phyloP scores from a whole-genome alignment of 2,888 invertebrate genomes.

The Pandemis corylana region DNA sequence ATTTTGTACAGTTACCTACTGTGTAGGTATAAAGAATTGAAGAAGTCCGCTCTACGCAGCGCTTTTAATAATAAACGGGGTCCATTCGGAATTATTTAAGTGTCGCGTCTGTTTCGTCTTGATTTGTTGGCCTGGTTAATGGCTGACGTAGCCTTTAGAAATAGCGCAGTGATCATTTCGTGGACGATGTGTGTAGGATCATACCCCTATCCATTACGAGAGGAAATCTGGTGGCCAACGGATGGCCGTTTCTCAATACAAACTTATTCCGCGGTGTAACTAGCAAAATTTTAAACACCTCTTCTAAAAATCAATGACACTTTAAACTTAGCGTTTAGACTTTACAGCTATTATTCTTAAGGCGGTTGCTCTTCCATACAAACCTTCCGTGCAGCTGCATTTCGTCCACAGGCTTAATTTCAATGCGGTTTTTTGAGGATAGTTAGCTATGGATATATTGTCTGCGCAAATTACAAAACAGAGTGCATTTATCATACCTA shows the following conservation, averaged over 20 bases:
- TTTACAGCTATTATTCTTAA: neutral
- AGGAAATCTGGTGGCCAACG: too few species aligned
- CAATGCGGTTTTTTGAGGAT: too few species aligned
- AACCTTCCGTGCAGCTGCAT: too few species aligned
- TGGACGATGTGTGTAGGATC: too few species aligned
- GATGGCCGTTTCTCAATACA: too few species aligned
- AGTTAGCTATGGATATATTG: too few species aligned
- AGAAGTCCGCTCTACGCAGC: conserved; percentile 19
- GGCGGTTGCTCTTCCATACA: too few species aligned
- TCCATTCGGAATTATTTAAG: conserved; percentile 16
- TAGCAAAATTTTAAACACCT: neutral
- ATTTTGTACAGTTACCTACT: neutral
- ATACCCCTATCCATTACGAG: too few species aligned
- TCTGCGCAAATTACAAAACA: too few species aligned
- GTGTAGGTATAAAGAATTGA: conserved; percentile 24
- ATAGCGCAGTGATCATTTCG: neutral
- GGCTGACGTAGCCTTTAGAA: neutral
- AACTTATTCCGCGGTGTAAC: too few species aligned
- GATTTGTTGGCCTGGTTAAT: conserved; percentile 12
- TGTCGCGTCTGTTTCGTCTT: neutral
- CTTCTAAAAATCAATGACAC: neutral
- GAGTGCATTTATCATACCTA: too few species aligned
- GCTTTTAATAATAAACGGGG: conserved; percentile 31
- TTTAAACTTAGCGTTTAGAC: neutral
- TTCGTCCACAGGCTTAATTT: too few species aligned